Conservation (phyloP, 2,113 vertebrate genomes). For the Rhabdomys dilectus region DNA sequence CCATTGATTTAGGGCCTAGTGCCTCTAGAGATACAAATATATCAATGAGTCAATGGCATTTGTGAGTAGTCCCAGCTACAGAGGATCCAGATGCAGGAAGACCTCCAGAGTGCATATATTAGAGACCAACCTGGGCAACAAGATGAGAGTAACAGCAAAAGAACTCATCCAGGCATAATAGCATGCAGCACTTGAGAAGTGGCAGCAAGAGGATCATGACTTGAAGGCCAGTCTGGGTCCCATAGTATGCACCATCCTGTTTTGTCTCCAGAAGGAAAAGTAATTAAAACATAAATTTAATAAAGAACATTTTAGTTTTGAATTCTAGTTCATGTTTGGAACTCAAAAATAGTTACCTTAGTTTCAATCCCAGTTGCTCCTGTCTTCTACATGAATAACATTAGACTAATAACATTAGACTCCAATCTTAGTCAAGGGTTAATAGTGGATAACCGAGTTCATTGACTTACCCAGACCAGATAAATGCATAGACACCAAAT, state of each 20-base stretch:
- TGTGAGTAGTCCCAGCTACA: background rate
- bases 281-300: background rate
- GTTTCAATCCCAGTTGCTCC: background rate
- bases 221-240: background rate
- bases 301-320: background rate
- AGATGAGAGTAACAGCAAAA: background rate
- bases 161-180: background rate
- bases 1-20: background rate
- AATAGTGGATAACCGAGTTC: background rate
- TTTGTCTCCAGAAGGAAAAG: background rate
- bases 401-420: no score
- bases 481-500: background rate
- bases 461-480: background rate
- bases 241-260: background rate
- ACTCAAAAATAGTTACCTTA: background rate
- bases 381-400: background rate
- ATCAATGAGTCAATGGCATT: background rate
- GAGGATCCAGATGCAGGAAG: background rate
- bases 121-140: background rate
- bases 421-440: background rate
- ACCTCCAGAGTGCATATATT: background rate
- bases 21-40: background rate
- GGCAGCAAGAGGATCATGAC: background rate
- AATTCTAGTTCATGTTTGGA: slow-evolving; percentile 7
- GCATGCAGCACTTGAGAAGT: background rate